Evolutionary conservation across 2,113 vertebrate species (phyloP).

Genomic region (Macquaria ambigua): DNA sequence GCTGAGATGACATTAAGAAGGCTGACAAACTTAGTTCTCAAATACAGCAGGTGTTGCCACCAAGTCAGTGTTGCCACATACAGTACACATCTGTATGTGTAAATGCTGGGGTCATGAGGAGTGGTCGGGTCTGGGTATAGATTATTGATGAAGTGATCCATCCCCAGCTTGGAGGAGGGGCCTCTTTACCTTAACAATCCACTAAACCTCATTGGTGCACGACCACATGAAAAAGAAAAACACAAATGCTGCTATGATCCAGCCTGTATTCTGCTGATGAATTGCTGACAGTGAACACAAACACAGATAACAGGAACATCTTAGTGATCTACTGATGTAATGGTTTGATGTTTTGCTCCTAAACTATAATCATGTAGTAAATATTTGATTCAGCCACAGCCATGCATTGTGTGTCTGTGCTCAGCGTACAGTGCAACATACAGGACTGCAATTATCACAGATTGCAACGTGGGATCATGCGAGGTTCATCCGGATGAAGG

Average conservation of each 20-base stretch:
- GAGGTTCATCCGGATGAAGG: not conserved
- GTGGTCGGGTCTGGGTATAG: conserved; percentile 28
- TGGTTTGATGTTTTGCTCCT: not conserved
- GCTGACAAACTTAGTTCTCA: not conserved
- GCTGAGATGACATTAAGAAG: not conserved
- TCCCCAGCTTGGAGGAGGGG: conserved; percentile 15
- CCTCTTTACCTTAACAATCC: not conserved
- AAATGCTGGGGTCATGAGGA: conserved; percentile 7
- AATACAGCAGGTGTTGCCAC: not conserved
- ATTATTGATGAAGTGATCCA: conserved; percentile 60
- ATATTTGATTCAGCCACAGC: not conserved
- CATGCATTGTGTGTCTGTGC: not conserved
- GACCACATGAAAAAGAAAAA: not conserved
- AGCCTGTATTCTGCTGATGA: too few species aligned
- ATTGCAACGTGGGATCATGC: not conserved
- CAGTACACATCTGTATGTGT: too few species aligned
- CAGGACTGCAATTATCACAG: not conserved
- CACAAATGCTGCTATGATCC: not conserved
- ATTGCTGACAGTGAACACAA: too few species aligned
- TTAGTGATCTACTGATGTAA: too few species aligned
- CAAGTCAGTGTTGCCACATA: not conserved
- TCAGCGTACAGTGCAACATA: not conserved
- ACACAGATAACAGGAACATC: too few species aligned
- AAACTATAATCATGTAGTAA: not conserved
- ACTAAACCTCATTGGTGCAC: not conserved